These are phyloP conservation scores for Pachypsylla venusta DNA, from an alignment of 1,140 invertebrate genomes.

Conservation along the genomic window DNA sequence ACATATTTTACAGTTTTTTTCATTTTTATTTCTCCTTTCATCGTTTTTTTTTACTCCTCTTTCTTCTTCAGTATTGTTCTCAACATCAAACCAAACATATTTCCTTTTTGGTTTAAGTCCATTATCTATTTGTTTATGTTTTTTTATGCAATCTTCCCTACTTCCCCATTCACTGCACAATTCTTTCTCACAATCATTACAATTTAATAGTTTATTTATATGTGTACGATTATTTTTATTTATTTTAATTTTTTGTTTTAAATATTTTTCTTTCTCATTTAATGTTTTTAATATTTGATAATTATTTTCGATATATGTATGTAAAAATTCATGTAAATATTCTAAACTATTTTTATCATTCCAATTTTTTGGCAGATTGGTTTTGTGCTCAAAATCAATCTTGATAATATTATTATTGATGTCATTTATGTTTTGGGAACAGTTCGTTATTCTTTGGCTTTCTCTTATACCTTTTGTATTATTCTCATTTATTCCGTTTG, in stretches of 20 bases:
- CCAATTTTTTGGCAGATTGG: too few relatives aligned
- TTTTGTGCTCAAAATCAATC: background rate
- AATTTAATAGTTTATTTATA: too few relatives aligned
- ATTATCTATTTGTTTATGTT: too few relatives aligned
- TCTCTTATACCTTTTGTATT: background rate
- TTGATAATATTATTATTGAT: background rate
- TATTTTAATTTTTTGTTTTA: conserved; percentile 5
- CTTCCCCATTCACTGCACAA: too few relatives aligned
- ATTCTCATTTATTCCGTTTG: background rate
- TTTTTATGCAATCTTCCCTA: too few relatives aligned
- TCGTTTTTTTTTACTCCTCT: background rate
- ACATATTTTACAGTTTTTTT: background rate
- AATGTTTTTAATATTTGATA: background rate
- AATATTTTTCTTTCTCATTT: conserved; percentile 3
- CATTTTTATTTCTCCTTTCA: background rate
- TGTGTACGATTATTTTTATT: background rate
- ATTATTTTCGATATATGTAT: background rate
- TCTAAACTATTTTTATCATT: too few relatives aligned
- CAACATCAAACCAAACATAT: conserved; percentile 3
- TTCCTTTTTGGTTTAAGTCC: conserved; percentile 3
- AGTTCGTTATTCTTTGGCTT: background rate
- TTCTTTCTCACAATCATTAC: too few relatives aligned
- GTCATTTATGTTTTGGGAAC: too few relatives aligned
- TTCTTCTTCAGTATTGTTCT: background rate
- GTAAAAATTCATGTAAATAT: background rate